Evolutionary conservation across 1,140 invertebrate species (phyloP).

Genomic region (Manduca sexta): DNA sequence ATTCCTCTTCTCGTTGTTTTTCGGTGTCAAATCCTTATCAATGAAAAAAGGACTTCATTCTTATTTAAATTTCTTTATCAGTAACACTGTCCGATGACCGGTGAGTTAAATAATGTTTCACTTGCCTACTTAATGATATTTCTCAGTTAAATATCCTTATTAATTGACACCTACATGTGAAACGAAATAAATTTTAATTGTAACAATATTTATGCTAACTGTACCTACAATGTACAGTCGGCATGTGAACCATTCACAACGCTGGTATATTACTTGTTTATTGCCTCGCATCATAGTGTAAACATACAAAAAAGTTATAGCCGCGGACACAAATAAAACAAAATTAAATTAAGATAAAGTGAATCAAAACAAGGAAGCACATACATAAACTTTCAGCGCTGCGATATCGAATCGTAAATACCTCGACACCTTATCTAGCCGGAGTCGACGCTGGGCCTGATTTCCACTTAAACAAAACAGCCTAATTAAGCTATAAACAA

Average conservation of each 20-base stretch:
- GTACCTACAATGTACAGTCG: no score
- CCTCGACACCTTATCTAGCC: slow-evolving; percentile 66
- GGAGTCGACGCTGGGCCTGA: slow-evolving; percentile 45
- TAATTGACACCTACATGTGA: no score
- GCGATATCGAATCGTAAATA: slow-evolving; percentile 65
- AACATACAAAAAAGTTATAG: neutral
- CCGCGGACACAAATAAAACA: slow-evolving; percentile 18
- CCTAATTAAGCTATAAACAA: slow-evolving; percentile 73
- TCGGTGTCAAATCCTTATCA: slow-evolving; percentile 70
- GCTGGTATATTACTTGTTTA: no score
- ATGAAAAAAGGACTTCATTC: slow-evolving; percentile 70
- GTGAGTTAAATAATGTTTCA: slow-evolving; percentile 44
- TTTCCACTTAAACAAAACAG: slow-evolving; percentile 70
- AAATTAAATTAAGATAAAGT: slow-evolving; percentile 45
- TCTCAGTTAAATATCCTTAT: neutral
- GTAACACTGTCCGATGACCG: slow-evolving; percentile 39
- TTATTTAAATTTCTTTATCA: slow-evolving; percentile 68
- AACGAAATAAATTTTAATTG: no score
- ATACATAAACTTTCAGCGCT: slow-evolving; percentile 26
- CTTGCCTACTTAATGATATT: slow-evolving; percentile 26
- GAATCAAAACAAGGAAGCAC: slow-evolving; percentile 44
- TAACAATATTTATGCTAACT: no score
- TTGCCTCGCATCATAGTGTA: neutral
- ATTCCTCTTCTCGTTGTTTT: slow-evolving; percentile 63
- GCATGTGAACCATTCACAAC: no score